Evolutionary conservation across 2,888 invertebrate genomes (phyloP).

Genomic region (Prenolepis imparis): DNA sequence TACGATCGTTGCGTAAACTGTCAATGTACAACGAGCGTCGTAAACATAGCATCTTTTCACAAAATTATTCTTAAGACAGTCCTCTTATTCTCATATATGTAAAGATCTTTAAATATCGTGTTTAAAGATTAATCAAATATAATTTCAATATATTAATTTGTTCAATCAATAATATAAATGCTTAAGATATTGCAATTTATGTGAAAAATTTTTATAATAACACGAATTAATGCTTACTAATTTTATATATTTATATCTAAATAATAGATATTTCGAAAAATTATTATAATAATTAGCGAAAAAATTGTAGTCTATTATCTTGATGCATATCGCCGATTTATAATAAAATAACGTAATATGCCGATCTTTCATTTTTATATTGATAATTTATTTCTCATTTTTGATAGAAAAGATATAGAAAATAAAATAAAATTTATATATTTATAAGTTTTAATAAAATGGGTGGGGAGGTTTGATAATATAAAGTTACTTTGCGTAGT

Average conservation of each 20-base stretch:
- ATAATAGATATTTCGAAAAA: not conserved
- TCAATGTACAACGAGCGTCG: not conserved
- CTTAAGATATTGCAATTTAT: not conserved
- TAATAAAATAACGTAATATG: not conserved
- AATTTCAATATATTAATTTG: not conserved
- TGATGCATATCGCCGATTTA: not conserved
- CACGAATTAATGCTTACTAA: not conserved
- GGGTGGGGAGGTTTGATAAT: no score
- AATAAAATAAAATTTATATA: not conserved
- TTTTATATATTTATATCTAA: not conserved
- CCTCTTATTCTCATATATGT: not conserved
- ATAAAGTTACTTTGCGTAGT: not conserved
- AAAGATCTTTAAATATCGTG: not conserved
- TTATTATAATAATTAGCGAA: not conserved
- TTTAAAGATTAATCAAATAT: not conserved
- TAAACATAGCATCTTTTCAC: slow-evolving; percentile 1
- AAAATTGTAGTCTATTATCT: not conserved
- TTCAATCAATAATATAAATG: not conserved
- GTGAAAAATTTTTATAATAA: not conserved
- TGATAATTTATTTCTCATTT: not conserved
- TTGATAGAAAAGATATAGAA: not conserved
- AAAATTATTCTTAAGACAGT: not conserved
- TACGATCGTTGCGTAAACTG: slow-evolving; percentile 40
- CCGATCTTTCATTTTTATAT: not conserved
- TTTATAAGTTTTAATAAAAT: not conserved